A percentile compares a stretch with the other conserved stretches of the same genome.
Evolutionary conservation across 2,888 invertebrate genomes (phyloP).

Genomic region (Ectemnius cavifrons): DNA sequence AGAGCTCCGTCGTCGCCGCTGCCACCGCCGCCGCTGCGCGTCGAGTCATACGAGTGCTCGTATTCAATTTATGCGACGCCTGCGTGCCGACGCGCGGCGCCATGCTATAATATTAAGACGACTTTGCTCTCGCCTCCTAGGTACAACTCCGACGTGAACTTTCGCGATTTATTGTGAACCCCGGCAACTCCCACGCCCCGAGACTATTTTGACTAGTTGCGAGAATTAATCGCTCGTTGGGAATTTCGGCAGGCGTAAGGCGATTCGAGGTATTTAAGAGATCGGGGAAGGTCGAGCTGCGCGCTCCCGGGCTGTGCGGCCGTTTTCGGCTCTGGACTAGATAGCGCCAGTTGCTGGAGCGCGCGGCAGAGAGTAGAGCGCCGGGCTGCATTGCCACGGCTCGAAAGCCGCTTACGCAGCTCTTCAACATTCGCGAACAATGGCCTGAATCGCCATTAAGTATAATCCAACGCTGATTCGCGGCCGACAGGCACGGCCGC

Average conservation of each 20-base stretch:
- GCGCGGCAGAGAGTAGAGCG: too few relatives aligned
- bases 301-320: neutral
- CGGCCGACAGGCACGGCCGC: conserved; percentile 22
- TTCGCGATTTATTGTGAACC: neutral
- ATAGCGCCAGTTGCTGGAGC: conserved; percentile 45
- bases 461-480: conserved; percentile 64
- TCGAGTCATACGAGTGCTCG: too few relatives aligned
- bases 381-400: conserved; percentile 44
- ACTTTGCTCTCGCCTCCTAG: too few relatives aligned
- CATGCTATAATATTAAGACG: too few relatives aligned
- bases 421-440: conserved; percentile 61
- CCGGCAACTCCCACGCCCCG: neutral
- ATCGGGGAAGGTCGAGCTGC: conserved; percentile 43
- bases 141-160: neutral
- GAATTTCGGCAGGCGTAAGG: neutral
- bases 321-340: too few relatives aligned
- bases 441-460: conserved; percentile 62
- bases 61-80: too few relatives aligned
- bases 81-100: too few relatives aligned
- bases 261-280: conserved; percentile 50
- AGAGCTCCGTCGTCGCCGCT: neutral
- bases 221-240: too few relatives aligned
- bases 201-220: too few relatives aligned
- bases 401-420: conserved; percentile 63
- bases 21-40: too few relatives aligned